These are phyloP conservation scores for Nesogale talazaci DNA, from an alignment of 2,113 vertebrate genomes.

Conservation along the genomic window DNA sequence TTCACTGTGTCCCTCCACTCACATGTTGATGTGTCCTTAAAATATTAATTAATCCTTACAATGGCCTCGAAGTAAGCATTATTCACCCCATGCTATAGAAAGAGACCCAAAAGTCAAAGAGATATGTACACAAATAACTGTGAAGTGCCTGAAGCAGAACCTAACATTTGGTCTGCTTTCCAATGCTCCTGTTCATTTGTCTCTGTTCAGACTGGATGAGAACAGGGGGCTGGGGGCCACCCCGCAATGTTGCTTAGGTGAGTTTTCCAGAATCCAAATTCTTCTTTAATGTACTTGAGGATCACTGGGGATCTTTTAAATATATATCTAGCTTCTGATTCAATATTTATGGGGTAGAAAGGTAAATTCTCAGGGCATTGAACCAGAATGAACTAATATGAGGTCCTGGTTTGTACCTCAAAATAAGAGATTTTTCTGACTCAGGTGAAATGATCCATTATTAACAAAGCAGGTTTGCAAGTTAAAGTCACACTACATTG, in stretches of 20 bases:
- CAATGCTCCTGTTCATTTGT: neutral
- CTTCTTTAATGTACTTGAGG: too few species aligned
- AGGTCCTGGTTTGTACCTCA: too few species aligned
- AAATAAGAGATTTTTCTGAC: neutral
- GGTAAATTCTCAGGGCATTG: too few species aligned
- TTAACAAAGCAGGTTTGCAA: neutral
- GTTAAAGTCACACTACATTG: neutral
- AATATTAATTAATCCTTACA: neutral
- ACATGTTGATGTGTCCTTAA: neutral
- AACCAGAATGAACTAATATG: too few species aligned
- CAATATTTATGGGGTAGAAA: too few species aligned
- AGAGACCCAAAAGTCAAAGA: neutral
- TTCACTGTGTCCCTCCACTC: neutral
- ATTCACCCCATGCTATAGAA: neutral
- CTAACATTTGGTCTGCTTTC: neutral
- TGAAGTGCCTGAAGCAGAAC: neutral
- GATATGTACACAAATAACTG: neutral
- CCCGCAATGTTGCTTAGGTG: too few species aligned
- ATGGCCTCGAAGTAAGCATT: neutral
- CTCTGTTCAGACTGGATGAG: neutral
- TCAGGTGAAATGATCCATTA: neutral
- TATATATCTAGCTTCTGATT: too few species aligned
- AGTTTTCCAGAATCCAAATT: too few species aligned
- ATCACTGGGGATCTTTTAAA: too few species aligned
- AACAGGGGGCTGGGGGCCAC: too few species aligned